phyloP scores from a whole-genome alignment of 2,113 vertebrate species.

The Rallus limicola region DNA sequence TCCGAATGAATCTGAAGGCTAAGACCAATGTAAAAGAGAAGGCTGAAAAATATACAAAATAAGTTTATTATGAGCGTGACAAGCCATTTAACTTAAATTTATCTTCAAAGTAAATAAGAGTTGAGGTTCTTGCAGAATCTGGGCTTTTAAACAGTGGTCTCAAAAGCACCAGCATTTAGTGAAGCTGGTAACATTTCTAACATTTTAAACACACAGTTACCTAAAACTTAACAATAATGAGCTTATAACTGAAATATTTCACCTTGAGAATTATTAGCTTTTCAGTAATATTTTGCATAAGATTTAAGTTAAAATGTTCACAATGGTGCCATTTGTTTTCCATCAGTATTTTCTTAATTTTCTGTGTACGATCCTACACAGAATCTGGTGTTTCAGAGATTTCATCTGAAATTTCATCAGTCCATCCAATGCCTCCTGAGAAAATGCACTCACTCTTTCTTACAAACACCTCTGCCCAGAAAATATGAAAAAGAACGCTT shows the following conservation, averaged over 20 bases:
- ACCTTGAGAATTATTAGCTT: not conserved
- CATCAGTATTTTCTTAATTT: not conserved
- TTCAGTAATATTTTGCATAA: not conserved
- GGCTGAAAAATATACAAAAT: slow-evolving; percentile 62
- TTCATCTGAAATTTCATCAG: not conserved
- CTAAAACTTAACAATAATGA: not conserved
- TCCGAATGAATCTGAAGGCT: slow-evolving; percentile 73
- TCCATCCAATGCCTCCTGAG: not conserved
- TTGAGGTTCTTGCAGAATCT: not conserved
- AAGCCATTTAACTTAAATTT: too few relatives aligned
- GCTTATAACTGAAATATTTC: not conserved
- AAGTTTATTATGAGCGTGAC: not conserved
- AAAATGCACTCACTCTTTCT: not conserved
- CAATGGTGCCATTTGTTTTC: not conserved
- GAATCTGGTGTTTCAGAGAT: not conserved
- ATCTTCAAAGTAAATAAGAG: too few relatives aligned
- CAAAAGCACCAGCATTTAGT: not conserved
- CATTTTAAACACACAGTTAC: not conserved
- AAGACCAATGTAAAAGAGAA: slow-evolving; percentile 73
- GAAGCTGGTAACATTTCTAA: not conserved
- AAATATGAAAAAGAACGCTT: not conserved
- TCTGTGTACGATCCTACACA: not conserved
- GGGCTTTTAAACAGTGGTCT: not conserved
- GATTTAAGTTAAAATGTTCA: not conserved
- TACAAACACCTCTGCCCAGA: not conserved